Percentiles rank a stretch among this genome's conserved stretches.
Conservation (phyloP, 2,797 vertebrate species). For the Poecilia picta region DNA sequence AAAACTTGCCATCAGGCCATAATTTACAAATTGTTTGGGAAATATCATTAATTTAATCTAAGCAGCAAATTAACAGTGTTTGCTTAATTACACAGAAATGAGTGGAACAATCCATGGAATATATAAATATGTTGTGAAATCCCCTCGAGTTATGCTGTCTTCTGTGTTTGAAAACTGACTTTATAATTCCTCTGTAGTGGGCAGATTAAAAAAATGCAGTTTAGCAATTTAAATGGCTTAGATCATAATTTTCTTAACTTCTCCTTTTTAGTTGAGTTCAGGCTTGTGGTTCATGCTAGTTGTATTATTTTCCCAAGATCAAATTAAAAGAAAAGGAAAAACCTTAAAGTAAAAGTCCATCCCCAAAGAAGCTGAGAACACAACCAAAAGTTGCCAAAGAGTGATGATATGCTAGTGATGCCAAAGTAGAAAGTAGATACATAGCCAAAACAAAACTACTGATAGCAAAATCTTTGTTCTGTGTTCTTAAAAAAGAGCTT, state of each 20-base stretch:
- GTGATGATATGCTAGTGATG: background rate
- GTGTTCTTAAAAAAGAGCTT: background rate
- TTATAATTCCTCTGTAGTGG: constrained; percentile 11
- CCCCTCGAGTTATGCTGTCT: constrained; percentile 1
- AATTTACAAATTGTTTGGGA: constrained; percentile 19
- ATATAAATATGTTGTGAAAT: constrained; percentile 21
- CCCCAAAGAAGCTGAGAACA: background rate
- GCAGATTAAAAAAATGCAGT: constrained; percentile 9
- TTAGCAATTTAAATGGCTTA: background rate
- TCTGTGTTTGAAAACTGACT: constrained; percentile 17
- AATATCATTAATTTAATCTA: constrained; percentile 33
- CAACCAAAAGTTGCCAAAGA: background rate
- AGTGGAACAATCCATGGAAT: constrained; percentile 29
- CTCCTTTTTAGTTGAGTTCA: background rate
- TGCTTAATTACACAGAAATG: constrained; percentile 44
- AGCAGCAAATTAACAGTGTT: constrained; percentile 42
- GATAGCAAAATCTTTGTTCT: background rate
- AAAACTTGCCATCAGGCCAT: background rate
- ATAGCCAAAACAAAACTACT: background rate
- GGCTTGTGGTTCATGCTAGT: background rate
- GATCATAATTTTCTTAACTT: background rate
- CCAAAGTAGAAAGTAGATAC: background rate
- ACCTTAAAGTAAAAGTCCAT: background rate
- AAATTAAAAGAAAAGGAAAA: background rate
- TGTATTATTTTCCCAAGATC: background rate